A percentile compares a stretch with the other conserved stretches of the same genome.
phyloP scores from a whole-genome alignment of 2,797 vertebrate genomes.

The Epinephelus malabaricus region DNA sequence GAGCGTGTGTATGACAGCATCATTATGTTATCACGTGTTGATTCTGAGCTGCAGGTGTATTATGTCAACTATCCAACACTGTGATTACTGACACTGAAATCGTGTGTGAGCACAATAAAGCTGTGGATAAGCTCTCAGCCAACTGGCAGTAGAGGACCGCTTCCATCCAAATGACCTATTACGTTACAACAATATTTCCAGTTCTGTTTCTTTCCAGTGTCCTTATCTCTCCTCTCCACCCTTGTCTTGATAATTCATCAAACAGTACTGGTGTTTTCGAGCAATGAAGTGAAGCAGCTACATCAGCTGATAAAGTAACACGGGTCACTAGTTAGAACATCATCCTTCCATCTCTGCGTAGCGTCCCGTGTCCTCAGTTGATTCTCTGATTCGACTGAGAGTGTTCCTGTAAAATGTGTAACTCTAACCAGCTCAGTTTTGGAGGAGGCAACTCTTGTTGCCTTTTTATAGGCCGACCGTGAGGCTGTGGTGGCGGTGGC shows the following conservation, averaged over 20 bases:
- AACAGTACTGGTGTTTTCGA: slow-evolving; percentile 9
- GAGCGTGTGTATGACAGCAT: slow-evolving; percentile 1
- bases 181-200: slow-evolving; percentile 54
- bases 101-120: slow-evolving; percentile 16
- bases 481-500: neutral
- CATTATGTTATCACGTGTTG: slow-evolving; percentile 13
- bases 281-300: slow-evolving; percentile 30
- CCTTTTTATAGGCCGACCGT: slow-evolving; percentile 81
- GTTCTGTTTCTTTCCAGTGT: slow-evolving; percentile 46
- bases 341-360: slow-evolving; percentile 13
- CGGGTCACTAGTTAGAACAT: slow-evolving; percentile 27
- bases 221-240: slow-evolving; percentile 46
- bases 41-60: slow-evolving; percentile 42
- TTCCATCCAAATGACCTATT: slow-evolving; percentile 49
- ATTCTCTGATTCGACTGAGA: slow-evolving; percentile 22
- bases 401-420: slow-evolving; percentile 73
- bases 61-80: slow-evolving; percentile 16
- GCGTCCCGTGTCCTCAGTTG: slow-evolving; percentile 2
- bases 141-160: slow-evolving; percentile 37
- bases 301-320: slow-evolving; percentile 48
- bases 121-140: slow-evolving; percentile 47
- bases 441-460: slow-evolving; percentile 82
- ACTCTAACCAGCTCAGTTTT: slow-evolving; percentile 81
- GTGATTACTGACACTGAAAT: slow-evolving; percentile 10
- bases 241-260: slow-evolving; percentile 42